Conservation (phyloP, 2,888 invertebrate species). For the Tenodera sinensis region DNA sequence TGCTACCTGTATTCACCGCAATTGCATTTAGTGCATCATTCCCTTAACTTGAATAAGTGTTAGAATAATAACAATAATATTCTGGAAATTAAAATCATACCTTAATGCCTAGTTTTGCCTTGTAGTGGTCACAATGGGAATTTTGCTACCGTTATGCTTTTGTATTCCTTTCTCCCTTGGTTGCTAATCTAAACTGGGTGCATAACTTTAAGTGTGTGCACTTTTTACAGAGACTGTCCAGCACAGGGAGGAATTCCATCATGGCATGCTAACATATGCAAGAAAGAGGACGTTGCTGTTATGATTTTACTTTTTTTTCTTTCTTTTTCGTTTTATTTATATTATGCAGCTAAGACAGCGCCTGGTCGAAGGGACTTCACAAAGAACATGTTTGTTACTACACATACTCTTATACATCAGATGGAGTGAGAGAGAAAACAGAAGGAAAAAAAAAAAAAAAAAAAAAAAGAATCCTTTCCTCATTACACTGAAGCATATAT, state of each 20-base stretch:
- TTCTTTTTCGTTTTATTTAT: constrained; percentile 23
- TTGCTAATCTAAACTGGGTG: background rate
- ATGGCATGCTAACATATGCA: constrained; percentile 23
- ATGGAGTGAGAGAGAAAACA: constrained; percentile 2
- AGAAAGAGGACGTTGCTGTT: constrained; percentile 18
- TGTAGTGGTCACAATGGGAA: too few species aligned
- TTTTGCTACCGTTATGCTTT: too few species aligned
- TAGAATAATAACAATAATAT: too few species aligned
- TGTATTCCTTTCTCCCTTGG: background rate
- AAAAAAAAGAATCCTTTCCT: constrained; percentile 21
- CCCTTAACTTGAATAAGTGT: too few species aligned
- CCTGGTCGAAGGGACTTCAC: constrained; percentile 5
- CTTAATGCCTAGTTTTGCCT: too few species aligned
- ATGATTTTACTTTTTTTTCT: constrained; percentile 15
- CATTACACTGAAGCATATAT: constrained; percentile 26
- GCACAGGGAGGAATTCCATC: constrained; percentile 11
- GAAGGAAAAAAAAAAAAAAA: constrained; percentile 13
- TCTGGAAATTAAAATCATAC: too few species aligned
- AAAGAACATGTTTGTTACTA: constrained; percentile 22
- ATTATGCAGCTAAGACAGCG: constrained; percentile 23
- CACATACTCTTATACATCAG: background rate
- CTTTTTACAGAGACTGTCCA: constrained; percentile 3
- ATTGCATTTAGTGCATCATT: too few species aligned
- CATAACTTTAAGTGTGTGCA: background rate
- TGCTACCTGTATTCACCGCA: too few species aligned